Evolutionary conservation across 2,797 vertebrate species (phyloP).

Genomic region (Sciurus vulgaris): DNA sequence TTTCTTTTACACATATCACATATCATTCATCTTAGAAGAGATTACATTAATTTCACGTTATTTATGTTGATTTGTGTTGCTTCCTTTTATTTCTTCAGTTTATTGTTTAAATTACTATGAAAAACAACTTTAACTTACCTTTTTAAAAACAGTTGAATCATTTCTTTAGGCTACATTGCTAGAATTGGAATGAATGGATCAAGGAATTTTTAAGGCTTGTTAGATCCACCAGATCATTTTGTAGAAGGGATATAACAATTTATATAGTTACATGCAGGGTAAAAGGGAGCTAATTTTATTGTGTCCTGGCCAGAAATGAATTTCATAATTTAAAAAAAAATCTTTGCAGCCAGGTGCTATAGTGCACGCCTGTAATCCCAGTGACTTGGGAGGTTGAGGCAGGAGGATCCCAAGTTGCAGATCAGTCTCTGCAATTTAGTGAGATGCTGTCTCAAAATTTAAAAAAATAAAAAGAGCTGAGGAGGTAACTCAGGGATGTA

Average conservation of each 20-base stretch:
- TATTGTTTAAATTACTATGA: conserved; percentile 13
- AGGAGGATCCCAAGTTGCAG: too few species aligned
- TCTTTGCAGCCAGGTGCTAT: neutral
- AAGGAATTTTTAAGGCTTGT: conserved; percentile 5
- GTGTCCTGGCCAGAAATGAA: neutral
- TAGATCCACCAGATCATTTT: conserved; percentile 14
- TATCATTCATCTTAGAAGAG: neutral
- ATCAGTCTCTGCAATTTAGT: too few species aligned
- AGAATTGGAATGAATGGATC: neutral
- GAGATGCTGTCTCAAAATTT: too few species aligned
- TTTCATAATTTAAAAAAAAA: conserved; percentile 15
- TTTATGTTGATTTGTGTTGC: conserved; percentile 17
- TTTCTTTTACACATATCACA: neutral
- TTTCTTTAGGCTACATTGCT: neutral
- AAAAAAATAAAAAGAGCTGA: too few species aligned
- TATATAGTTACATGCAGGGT: neutral
- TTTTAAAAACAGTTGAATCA: neutral
- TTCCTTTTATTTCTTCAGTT: conserved; percentile 33
- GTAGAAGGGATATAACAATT: neutral
- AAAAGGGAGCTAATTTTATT: neutral
- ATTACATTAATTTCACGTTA: neutral
- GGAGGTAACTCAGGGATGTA: too few species aligned
- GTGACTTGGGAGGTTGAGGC: too few species aligned
- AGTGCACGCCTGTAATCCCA: too few species aligned
- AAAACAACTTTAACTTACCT: conserved; percentile 16